Evolutionary conservation across 2,113 vertebrate genomes (phyloP), one percentile per base, ranked within the genome.

Genomic region (Daubentonia madagascariensis): DNA sequence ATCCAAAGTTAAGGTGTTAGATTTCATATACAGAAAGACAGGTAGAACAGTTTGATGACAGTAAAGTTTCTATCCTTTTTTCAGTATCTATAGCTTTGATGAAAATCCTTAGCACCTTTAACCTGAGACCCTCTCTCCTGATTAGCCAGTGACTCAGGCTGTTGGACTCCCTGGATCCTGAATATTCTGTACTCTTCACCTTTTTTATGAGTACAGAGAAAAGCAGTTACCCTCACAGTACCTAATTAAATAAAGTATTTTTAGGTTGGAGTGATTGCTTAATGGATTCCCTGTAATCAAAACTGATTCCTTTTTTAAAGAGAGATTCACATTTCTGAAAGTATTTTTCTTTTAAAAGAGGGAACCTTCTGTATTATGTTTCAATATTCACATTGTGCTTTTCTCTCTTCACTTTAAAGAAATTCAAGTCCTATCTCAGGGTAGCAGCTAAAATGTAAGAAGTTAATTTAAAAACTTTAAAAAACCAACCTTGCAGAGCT

Each of bases 251-350:
- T 22, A 35, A 43, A 43, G 40, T 92, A 83, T 63, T 90, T 95
- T 93, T 76, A 88, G 85, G 28, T 73, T 70, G 63, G 48, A 88
- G 25, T 88, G 76, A 75, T 72, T 83, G 79, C n/a, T 94, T 87
- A 35, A 48, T 57, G 81, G n/a, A 23, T 75, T 94, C 75, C 63
- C 43, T 79, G 14, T 89, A 63, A 89, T 92, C 81, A 75, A 65
- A 90, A 72, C 80, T 91, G 86, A 68, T 85, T 96, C 87, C 85
- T 93, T 54, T 37, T 65, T 85, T 89, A 43, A 81, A 89, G 54
- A 22, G 37, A 59, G 22, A 50, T 30, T 61, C 5, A 5, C 16
- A 13, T 67, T 85, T 92, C 67, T 40, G 22, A 83, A 48, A 59
- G 4, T 61, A 45, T 45, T 84, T 94, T 59, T 32, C 50, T 73